Conservation (phyloP, 2,888 invertebrate genomes). For the Caprella mutica region DNA sequence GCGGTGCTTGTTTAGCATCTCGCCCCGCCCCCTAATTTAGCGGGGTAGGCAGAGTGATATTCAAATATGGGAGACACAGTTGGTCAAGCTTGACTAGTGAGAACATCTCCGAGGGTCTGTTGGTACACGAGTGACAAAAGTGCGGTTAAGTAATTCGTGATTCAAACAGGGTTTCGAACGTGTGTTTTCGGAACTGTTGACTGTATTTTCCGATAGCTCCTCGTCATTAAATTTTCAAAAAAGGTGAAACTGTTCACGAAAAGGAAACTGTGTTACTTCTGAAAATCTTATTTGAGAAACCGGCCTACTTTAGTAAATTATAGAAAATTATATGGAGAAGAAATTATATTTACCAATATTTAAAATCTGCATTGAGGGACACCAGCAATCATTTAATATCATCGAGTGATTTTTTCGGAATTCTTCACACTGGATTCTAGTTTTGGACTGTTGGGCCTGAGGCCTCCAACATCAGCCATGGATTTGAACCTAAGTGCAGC, state of each 20-base stretch:
- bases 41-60: conserved; percentile 34
- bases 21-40: conserved; percentile 29
- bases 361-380: too few relatives aligned
- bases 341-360: too few relatives aligned
- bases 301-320: too few relatives aligned
- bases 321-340: too few relatives aligned
- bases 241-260: neutral
- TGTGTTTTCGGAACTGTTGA: too few relatives aligned
- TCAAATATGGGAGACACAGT: conserved; percentile 34
- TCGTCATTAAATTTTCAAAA: neutral
- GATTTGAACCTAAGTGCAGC: conserved; percentile 69
- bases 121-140: neutral
- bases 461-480: conserved; percentile 47
- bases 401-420: too few relatives aligned
- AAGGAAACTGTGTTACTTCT: neutral
- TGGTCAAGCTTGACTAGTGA: conserved; percentile 29
- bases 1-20: conserved; percentile 17
- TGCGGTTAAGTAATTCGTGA: neutral
- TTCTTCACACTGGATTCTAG: conserved; percentile 16
- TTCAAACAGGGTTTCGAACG: too few relatives aligned
- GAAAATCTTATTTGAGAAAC: neutral
- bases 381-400: too few relatives aligned
- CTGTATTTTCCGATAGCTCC: neutral
- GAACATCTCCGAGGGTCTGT: neutral
- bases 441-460: conserved; percentile 31